These are phyloP conservation scores for Solenopsis fugax DNA, from an alignment of 1,140 invertebrate species.

Conservation along the genomic window DNA sequence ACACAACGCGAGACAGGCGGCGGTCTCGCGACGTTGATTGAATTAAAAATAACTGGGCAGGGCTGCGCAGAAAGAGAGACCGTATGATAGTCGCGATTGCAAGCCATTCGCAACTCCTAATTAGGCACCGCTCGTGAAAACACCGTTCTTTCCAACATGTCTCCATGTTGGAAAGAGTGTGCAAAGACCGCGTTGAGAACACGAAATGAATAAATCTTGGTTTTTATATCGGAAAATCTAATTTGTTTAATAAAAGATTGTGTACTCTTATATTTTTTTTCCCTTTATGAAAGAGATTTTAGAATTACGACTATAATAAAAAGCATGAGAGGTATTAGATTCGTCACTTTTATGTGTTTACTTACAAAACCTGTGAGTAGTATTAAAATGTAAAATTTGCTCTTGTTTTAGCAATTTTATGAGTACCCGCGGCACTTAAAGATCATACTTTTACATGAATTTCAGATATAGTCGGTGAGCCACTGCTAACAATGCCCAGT, in stretches of 20 bases:
- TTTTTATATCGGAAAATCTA: not conserved
- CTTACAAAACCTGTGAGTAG: not conserved
- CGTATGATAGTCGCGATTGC: constrained; percentile 68
- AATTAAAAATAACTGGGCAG: constrained; percentile 74
- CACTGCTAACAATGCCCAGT: constrained; percentile 74
- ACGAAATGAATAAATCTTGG: not conserved
- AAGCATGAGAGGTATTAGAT: not conserved
- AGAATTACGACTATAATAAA: not conserved
- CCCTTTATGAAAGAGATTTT: not conserved
- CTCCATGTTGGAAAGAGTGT: not conserved
- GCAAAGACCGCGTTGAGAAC: not conserved
- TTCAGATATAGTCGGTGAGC: constrained; percentile 69
- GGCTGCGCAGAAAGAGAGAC: constrained; percentile 4
- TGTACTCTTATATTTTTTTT: not conserved
- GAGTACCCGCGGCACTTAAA: constrained; percentile 68
- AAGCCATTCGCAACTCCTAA: constrained; percentile 62
- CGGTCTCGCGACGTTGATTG: constrained; percentile 70
- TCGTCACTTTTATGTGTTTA: not conserved
- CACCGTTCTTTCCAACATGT: not conserved
- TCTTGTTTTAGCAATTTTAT: constrained; percentile 69
- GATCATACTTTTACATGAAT: constrained; percentile 75
- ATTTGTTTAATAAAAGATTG: not conserved
- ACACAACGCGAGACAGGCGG: constrained; percentile 58
- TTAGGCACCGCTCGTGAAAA: constrained; percentile 69
- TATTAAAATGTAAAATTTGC: constrained; percentile 20